Percentiles rank a stretch among this genome's conserved stretches.
phyloP scores from a whole-genome alignment of 2,888 invertebrate species.

The Napeogenes inachia region DNA sequence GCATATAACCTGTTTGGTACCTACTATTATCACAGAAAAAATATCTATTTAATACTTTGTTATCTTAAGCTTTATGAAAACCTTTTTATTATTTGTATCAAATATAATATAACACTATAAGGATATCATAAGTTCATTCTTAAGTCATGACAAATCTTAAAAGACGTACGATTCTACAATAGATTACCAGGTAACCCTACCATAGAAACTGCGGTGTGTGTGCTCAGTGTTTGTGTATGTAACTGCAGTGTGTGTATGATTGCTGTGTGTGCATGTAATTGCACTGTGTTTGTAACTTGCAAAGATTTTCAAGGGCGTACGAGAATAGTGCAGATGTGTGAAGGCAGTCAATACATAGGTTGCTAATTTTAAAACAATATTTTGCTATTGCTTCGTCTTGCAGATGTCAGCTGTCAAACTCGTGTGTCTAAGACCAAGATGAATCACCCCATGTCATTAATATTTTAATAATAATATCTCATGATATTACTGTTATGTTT shows the following conservation, averaged over 20 bases:
- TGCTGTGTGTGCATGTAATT: too few species aligned
- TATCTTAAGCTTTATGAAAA: too few species aligned
- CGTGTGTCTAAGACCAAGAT: neutral
- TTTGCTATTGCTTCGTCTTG: slow-evolving; percentile 38
- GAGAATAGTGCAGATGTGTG: slow-evolving; percentile 58
- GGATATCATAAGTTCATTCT: too few species aligned
- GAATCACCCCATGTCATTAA: neutral
- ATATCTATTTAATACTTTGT: too few species aligned
- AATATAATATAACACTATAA: too few species aligned
- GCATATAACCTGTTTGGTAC: too few species aligned
- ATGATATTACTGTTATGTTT: neutral
- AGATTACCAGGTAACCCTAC: slow-evolving; percentile 31
- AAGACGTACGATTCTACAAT: neutral
- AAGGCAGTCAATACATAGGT: slow-evolving; percentile 39
- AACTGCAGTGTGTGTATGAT: too few species aligned
- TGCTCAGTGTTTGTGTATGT: too few species aligned
- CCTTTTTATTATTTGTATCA: too few species aligned
- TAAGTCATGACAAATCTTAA: too few species aligned
- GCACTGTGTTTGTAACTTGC: slow-evolving; percentile 39
- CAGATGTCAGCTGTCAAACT: slow-evolving; percentile 48
- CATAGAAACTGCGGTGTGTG: slow-evolving; percentile 34
- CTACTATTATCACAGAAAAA: too few species aligned
- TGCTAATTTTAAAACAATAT: slow-evolving; percentile 54
- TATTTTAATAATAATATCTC: neutral
- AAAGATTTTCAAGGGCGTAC: slow-evolving; percentile 56